Evolutionary conservation across 1,140 invertebrate genomes (phyloP).

Genomic region (Steinernema feltiae): DNA sequence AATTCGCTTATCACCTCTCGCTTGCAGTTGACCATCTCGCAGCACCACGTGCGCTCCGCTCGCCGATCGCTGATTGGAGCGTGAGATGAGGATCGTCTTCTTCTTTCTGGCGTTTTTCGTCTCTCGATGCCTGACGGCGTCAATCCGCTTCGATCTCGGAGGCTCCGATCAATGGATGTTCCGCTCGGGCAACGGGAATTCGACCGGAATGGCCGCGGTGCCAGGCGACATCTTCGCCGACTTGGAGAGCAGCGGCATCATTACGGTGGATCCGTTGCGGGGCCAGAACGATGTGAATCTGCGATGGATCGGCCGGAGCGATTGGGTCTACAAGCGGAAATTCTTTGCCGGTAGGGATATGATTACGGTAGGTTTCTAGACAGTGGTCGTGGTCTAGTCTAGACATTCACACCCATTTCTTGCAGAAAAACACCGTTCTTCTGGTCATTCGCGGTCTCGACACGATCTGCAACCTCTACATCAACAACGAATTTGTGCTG

Average conservation of each 20-base stretch:
- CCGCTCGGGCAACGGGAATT: background rate
- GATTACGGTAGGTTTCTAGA: conserved; percentile 18
- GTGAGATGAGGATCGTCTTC: too few species aligned
- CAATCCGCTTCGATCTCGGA: background rate
- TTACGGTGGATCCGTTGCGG: conserved; percentile 24
- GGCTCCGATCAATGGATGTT: conserved; percentile 1
- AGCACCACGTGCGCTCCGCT: too few species aligned
- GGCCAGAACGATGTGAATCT: conserved; percentile 32
- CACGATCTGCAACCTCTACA: conserved; percentile 70
- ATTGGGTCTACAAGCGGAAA: conserved; percentile 32
- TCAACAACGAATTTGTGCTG: conserved; percentile 70
- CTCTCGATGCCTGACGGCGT: background rate
- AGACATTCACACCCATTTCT: background rate
- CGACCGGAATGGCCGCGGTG: conserved; percentile 17
- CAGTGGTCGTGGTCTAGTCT: background rate
- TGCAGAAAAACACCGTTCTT: conserved; percentile 18
- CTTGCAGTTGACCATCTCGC: too few species aligned
- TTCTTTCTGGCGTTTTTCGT: background rate
- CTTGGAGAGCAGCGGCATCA: conserved; percentile 17
- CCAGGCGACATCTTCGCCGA: conserved; percentile 35
- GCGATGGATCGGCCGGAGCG: conserved; percentile 23
- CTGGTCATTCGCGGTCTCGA: conserved; percentile 70
- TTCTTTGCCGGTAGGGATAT: conserved; percentile 6
- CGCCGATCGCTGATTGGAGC: too few species aligned
- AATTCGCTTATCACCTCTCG: too few species aligned